Base-by-base conservation (phyloP, 2,888 invertebrate species). In the Mellilla xanthometata region DNA sequence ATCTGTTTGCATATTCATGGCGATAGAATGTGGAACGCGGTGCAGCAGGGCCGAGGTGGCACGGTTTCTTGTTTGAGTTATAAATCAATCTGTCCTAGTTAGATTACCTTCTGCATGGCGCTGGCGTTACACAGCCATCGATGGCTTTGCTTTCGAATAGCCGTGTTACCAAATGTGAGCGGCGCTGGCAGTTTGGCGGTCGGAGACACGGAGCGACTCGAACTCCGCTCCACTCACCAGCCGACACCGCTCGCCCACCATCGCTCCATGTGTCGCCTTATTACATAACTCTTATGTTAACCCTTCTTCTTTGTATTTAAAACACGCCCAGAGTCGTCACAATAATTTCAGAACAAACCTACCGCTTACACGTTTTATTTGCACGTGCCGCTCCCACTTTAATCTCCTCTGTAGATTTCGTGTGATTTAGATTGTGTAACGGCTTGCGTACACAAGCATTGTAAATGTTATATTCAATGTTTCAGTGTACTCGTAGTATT, bases 61-160 rank as follows among this genome's bases (percentile, higher is more conserved):
- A 84, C 79, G 78, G 82, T 84, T 86, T 84, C 81, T 82, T 77
- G 78, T 81, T 82, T 72, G 68, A 79, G 74, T 75, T 81, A 76
- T 86, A 84, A 88, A 83, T 85, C 81, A 82, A 80, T 82, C 72
- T 76, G 84, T 78, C 79, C 83, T 69, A 81, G 82, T 79, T 86
- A 81, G 81, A 85, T 83, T 79, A 81, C 71, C 66, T 73, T 79
- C 72, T 76, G 65, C 70, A 74, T 72, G 68, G 31, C 27, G 12
- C 41, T 68, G 60, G 62, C 62, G 70, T 72, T 74, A 67, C 73
- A 71, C 62, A 66, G 68, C 57, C 67, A 68, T 72, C 68, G 70
- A 74, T 74, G 73, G 75, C 71, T 76, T 76, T 73, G 78, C 77
- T 85, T 85, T 86, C 82, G 72, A 83, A 79, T 72, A 58, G 57